Percentiles rank a stretch among this genome's conserved stretches.
Evolutionary conservation across 2,797 vertebrate species (phyloP).

Genomic region (Octomys mimax): DNA sequence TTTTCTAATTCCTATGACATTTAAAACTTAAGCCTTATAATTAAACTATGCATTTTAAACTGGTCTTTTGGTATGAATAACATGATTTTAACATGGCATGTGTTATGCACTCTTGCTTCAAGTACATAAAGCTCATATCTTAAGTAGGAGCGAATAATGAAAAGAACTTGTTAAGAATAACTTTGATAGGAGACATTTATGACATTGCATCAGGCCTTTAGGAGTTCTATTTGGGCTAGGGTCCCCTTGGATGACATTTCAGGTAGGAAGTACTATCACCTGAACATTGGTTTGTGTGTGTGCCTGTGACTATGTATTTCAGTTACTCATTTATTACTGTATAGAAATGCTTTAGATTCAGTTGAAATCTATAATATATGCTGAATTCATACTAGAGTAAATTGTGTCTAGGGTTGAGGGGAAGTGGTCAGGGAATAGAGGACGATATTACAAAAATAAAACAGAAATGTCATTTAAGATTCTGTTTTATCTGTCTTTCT

Average conservation of each 20-base stretch:
- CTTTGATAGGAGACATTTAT: constrained; percentile 32
- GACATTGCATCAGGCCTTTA: not conserved
- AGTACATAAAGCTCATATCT: constrained; percentile 41
- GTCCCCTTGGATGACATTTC: constrained; percentile 15
- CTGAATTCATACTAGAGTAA: not conserved
- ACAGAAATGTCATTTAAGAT: not conserved
- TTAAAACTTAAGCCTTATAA: constrained; percentile 46
- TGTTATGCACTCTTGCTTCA: constrained; percentile 42
- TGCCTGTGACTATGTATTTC: constrained; percentile 31
- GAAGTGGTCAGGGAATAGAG: not conserved
- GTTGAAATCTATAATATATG: constrained; percentile 54
- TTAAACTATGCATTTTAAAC: constrained; percentile 49
- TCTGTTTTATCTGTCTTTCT: not conserved
- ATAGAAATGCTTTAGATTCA: constrained; percentile 35
- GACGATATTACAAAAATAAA: constrained; percentile 17
- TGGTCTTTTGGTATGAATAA: constrained; percentile 49
- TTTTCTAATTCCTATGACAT: constrained; percentile 43
- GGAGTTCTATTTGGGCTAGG: not conserved
- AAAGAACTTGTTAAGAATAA: constrained; percentile 34
- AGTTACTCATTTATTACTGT: not conserved
- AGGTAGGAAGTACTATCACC: not conserved
- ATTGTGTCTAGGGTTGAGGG: not conserved
- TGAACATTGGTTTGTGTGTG: not conserved
- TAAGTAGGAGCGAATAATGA: not conserved
- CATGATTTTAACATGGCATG: constrained; percentile 44